Conservation (phyloP, 2,797 vertebrate genomes). For the Petrocephalus sullivani region DNA sequence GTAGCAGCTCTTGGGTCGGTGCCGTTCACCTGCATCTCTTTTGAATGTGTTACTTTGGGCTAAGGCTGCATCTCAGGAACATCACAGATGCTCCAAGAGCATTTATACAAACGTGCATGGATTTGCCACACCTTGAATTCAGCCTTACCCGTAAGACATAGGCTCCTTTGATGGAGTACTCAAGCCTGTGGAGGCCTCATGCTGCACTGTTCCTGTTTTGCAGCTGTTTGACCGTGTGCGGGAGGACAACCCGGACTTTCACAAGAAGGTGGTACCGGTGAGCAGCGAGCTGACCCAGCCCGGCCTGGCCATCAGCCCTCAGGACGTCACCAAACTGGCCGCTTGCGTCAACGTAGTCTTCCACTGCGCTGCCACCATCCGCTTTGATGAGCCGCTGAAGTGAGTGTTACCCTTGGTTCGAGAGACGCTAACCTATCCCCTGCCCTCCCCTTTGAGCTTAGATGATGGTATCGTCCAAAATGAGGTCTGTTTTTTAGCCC, state of each 20-base stretch:
- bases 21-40: not conserved
- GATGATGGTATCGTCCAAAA: not conserved
- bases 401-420: conserved; percentile 38
- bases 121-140: not conserved
- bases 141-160: not conserved
- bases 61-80: not conserved
- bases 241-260: conserved; percentile 79
- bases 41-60: not conserved
- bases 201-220: conserved; percentile 9
- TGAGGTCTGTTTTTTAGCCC: not conserved
- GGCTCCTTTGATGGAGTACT: not conserved
- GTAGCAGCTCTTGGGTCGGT: not conserved
- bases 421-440: not conserved
- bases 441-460: not conserved
- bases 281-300: conserved; percentile 83
- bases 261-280: conserved; percentile 82
- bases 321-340: conserved; percentile 73
- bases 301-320: conserved; percentile 77
- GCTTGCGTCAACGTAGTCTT: conserved; percentile 70
- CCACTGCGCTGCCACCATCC: conserved; percentile 79
- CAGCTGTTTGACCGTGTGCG: conserved; percentile 88
- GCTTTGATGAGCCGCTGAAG: conserved; percentile 74
- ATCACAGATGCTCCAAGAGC: not conserved
- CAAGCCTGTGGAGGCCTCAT: not conserved
- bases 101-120: not conserved